Evolutionary conservation across 2,113 vertebrate species (phyloP).

Genomic region (Periophthalmus modestus): DNA sequence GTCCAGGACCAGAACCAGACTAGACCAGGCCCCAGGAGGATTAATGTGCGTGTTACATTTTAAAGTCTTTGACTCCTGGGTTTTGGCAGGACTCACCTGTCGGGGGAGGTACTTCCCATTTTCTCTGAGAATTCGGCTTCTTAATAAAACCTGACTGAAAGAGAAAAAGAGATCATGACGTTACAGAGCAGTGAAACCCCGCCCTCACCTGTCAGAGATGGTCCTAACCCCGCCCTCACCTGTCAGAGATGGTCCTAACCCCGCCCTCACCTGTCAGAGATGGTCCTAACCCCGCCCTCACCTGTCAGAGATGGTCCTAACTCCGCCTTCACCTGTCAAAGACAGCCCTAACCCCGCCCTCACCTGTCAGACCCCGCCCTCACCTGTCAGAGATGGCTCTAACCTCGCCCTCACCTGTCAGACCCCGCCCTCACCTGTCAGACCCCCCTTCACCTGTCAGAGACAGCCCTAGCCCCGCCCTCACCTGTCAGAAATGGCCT

Average conservation of each 20-base stretch:
- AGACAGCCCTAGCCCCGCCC: constrained; percentile 76
- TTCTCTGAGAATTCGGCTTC: constrained; percentile 82
- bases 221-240: background rate
- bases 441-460: constrained; percentile 85
- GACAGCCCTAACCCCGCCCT: constrained; percentile 75
- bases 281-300: constrained; percentile 23
- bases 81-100: constrained; percentile 67
- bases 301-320: constrained; percentile 83
- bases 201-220: background rate
- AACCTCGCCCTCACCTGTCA: constrained; percentile 80
- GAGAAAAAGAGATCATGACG: background rate
- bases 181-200: background rate
- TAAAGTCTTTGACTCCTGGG: background rate
- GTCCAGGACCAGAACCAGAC: too few relatives aligned
- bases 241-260: background rate
- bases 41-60: background rate
- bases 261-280: background rate
- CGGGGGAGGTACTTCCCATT: constrained; percentile 83
- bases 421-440: constrained; percentile 82
- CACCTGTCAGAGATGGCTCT: constrained; percentile 84
- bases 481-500: constrained; percentile 84
- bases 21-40: background rate
- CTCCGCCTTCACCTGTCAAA: constrained; percentile 82
- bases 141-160: constrained; percentile 81
- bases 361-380: constrained; percentile 79